A percentile compares a stretch with the other conserved stretches of the same genome.
Evolutionary conservation across 2,888 invertebrate species (phyloP).

Genomic region (Cybosia mesomella): DNA sequence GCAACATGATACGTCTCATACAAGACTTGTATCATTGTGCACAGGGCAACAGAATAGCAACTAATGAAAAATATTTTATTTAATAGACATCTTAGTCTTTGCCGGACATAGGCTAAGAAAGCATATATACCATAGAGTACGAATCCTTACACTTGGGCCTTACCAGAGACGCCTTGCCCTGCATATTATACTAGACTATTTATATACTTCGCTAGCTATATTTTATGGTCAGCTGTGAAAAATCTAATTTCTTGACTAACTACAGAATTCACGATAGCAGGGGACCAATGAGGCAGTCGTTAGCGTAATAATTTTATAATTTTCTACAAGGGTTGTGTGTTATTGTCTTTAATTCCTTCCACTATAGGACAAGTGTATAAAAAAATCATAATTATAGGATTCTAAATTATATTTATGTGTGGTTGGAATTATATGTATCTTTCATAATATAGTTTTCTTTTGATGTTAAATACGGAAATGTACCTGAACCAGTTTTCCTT

Average conservation of each 20-base stretch:
- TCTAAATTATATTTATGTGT: background rate
- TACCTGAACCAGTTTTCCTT: constrained; percentile 41
- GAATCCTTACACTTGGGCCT: too few relatives aligned
- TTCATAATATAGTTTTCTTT: constrained; percentile 8
- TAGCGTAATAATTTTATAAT: background rate
- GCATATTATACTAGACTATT: background rate
- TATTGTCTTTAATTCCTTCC: background rate
- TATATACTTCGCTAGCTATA: background rate
- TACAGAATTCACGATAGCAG: background rate
- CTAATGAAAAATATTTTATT: too few relatives aligned
- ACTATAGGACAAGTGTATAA: background rate
- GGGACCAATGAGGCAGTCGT: background rate
- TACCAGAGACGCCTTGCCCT: background rate
- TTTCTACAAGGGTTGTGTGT: background rate
- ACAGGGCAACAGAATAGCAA: background rate
- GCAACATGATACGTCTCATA: background rate
- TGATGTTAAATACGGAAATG: constrained; percentile 20
- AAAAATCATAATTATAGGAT: background rate
- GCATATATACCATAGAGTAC: too few relatives aligned
- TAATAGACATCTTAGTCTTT: too few relatives aligned
- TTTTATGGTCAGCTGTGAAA: background rate
- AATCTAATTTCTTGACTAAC: background rate
- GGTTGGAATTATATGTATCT: background rate
- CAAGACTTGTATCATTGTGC: too few relatives aligned
- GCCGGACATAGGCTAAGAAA: too few relatives aligned